Evolutionary conservation across 2,888 invertebrate genomes (phyloP).

Genomic region (Entomobrya multifasciata): DNA sequence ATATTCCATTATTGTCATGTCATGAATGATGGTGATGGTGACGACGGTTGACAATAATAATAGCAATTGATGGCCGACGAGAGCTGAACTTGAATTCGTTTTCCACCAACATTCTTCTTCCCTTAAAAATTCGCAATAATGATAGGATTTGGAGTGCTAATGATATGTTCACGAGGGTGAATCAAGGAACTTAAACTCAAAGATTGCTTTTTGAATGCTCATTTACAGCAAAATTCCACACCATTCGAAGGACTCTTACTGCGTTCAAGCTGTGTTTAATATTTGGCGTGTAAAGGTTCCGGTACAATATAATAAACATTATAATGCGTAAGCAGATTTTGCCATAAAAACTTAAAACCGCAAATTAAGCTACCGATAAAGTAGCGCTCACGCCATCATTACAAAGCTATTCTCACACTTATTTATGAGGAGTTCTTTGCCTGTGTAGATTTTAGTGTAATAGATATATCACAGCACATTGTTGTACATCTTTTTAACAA

Average conservation of each 20-base stretch:
- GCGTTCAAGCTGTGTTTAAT: not conserved
- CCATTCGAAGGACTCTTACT: not conserved
- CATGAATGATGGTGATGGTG: not conserved
- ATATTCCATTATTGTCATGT: not conserved
- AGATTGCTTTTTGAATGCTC: not conserved
- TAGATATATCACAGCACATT: no score
- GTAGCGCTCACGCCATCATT: no score
- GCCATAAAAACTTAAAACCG: not conserved
- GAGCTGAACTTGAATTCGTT: conserved; percentile 63
- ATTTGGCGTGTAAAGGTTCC: not conserved
- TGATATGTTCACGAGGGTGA: not conserved
- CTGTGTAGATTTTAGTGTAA: no score
- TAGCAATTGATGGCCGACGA: conserved; percentile 11
- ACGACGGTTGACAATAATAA: not conserved
- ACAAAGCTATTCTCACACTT: no score
- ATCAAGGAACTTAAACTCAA: conserved; percentile 3
- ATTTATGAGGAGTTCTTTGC: no score
- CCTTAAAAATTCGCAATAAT: not conserved
- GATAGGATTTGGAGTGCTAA: not conserved
- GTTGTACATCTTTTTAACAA: no score
- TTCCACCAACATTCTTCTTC: not conserved
- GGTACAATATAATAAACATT: not conserved
- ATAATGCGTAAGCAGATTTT: not conserved
- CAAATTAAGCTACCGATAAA: no score
- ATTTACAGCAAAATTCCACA: not conserved